These are phyloP conservation scores for Leptopilina syphax DNA, from an alignment of 2,888 invertebrate genomes.

Conservation along the genomic window DNA sequence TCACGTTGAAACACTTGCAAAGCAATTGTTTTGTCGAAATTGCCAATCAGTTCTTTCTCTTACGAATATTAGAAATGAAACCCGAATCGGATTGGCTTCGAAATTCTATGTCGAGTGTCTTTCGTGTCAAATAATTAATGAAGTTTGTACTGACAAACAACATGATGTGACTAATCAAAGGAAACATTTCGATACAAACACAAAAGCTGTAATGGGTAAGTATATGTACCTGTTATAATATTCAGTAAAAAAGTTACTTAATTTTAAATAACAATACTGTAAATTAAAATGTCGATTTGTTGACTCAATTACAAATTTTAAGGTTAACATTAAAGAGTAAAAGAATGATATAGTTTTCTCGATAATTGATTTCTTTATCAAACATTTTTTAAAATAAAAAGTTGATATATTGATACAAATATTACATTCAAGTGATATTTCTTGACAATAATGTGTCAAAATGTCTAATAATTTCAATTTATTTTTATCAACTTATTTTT, in stretches of 20 bases:
- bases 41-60: conserved; percentile 32
- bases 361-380: no score
- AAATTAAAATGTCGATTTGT: background rate
- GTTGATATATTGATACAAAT: no score
- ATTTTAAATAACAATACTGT: background rate
- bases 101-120: conserved; percentile 40
- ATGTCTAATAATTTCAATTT: no score
- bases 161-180: conserved; percentile 20
- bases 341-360: no score
- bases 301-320: no score
- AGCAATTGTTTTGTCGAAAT: conserved; percentile 39
- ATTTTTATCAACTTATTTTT: no score
- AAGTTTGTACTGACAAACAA: conserved; percentile 37
- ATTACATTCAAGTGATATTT: no score
- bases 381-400: no score
- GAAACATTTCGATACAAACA: conserved; percentile 42
- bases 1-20: conserved; percentile 22
- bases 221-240: background rate
- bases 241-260: background rate
- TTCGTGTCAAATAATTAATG: conserved; percentile 2
- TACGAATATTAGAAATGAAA: conserved; percentile 22
- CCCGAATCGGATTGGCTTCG: conserved; percentile 29
- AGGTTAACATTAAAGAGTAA: no score
- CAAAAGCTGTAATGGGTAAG: conserved; percentile 42
- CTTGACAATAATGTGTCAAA: no score